phyloP scores from a whole-genome alignment of 2,113 vertebrate genomes.

The Coregonus clupeaformis region DNA sequence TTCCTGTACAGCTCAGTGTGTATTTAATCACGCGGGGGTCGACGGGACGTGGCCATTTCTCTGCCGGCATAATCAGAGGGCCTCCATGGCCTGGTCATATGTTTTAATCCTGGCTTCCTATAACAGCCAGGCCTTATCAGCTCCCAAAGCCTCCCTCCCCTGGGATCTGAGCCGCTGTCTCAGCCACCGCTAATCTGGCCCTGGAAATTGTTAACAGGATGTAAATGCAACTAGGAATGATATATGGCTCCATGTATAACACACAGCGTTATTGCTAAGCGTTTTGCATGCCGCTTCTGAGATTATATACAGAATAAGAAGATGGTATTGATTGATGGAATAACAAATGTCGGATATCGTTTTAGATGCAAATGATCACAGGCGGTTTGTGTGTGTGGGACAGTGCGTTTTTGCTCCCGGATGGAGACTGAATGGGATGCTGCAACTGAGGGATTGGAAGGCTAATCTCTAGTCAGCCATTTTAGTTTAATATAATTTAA shows the following conservation, averaged over 20 bases:
- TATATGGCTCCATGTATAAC: conserved; percentile 77
- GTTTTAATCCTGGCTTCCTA: conserved; percentile 79
- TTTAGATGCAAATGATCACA: conserved; percentile 79
- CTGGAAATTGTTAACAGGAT: conserved; percentile 81
- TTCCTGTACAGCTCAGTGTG: conserved; percentile 23
- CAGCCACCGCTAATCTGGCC: conserved; percentile 74
- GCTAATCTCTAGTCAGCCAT: conserved; percentile 60
- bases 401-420: conserved; percentile 34
- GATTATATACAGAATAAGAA: conserved; percentile 70
- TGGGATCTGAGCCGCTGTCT: conserved; percentile 75
- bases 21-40: conserved; percentile 74
- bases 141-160: conserved; percentile 77
- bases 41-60: conserved; percentile 72
- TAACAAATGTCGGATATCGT: conserved; percentile 76
- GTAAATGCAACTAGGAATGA: conserved; percentile 79
- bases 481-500: conserved; percentile 59
- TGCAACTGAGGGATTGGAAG: conserved; percentile 56
- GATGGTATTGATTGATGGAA: conserved; percentile 78
- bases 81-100: conserved; percentile 74
- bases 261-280: conserved; percentile 74
- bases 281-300: conserved; percentile 70
- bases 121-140: conserved; percentile 78
- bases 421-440: conserved; percentile 54
- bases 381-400: conserved; percentile 36
- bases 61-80: conserved; percentile 75